Evolutionary conservation across 1,140 invertebrate species (phyloP).

Genomic region (Magallana angulata): DNA sequence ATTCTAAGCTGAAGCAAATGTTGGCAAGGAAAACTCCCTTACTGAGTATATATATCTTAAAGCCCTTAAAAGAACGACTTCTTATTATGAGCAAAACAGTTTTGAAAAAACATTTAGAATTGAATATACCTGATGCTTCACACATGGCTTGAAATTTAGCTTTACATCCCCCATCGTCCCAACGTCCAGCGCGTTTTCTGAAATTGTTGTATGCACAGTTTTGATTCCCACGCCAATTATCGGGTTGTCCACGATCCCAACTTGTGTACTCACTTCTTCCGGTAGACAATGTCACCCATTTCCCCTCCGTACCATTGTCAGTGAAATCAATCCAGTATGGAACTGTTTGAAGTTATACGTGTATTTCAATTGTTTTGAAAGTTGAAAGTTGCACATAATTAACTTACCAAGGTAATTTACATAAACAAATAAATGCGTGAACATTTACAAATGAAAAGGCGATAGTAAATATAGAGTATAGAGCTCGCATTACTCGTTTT

Average conservation of each 20-base stretch:
- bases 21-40: no score
- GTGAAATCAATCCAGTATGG: slow-evolving; percentile 10
- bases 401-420: no score
- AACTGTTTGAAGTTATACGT: not conserved
- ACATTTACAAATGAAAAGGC: no score
- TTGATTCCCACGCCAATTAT: not conserved
- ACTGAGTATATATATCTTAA: no score
- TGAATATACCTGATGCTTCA: not conserved
- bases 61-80: no score
- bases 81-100: no score
- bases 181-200: not conserved
- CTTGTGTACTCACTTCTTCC: not conserved
- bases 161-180: not conserved
- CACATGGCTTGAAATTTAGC: not conserved
- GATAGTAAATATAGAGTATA: not conserved
- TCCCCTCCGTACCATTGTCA: not conserved
- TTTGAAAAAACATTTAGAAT: no score
- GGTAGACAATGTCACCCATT: not conserved
- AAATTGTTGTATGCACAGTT: not conserved
- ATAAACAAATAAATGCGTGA: no score
- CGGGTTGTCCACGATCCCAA: not conserved
- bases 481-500: not conserved
- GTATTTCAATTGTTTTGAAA: not conserved
- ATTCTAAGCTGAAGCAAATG: no score
- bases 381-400: no score